Conservation (phyloP, 2,888 invertebrate species). For the Brenthis daphne region DNA sequence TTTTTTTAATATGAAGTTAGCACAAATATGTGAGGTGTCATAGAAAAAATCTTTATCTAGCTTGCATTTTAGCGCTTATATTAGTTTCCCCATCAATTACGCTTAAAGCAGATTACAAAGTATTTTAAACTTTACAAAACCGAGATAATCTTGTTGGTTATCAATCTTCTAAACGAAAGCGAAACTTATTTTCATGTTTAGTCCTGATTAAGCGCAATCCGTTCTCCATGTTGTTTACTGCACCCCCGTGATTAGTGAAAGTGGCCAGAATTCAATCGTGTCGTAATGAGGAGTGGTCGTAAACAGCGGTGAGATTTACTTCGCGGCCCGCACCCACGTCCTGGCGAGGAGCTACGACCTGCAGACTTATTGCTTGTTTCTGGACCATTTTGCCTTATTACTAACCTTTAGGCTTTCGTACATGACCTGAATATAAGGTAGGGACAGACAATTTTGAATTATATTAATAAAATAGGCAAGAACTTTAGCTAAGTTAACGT, state of each 20-base stretch:
- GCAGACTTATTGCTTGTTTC: conserved; percentile 6
- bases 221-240: conserved; percentile 4
- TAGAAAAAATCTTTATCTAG: too few species aligned
- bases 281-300: conserved; percentile 30
- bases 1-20: too few species aligned
- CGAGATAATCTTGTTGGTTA: too few species aligned
- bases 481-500: too few species aligned
- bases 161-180: neutral
- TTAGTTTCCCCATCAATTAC: too few species aligned
- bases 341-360: conserved; percentile 1
- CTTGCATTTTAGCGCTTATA: too few species aligned
- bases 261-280: conserved; percentile 23
- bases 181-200: neutral
- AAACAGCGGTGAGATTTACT: conserved; percentile 32
- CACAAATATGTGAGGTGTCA: too few species aligned
- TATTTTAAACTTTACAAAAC: too few species aligned
- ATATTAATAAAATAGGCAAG: too few species aligned
- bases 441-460: too few species aligned
- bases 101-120: too few species aligned
- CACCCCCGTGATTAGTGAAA: conserved; percentile 18
- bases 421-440: neutral
- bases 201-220: neutral
- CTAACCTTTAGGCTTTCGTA: neutral
- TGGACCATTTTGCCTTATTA: conserved; percentile 8
- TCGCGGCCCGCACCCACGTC: neutral